Base-by-base conservation (phyloP, 2,113 vertebrate genomes). In the Telmatochromis sp. region DNA sequence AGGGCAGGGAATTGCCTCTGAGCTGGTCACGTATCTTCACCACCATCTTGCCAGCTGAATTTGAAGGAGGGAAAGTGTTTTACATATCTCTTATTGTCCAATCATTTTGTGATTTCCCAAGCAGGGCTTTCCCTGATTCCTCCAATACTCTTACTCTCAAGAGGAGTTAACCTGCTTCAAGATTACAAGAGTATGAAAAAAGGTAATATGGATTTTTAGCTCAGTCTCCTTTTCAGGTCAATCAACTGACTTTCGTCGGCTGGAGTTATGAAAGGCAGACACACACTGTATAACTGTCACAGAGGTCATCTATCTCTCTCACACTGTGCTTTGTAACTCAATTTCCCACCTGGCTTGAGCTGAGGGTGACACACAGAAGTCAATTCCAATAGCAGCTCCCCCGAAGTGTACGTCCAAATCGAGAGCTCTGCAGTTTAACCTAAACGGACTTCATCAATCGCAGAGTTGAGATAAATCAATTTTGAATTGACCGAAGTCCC, bases 381-480 rank as follows among this genome's bases (percentile, higher is more conserved):
- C 92, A 89, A 93, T 95, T 94, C 93, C 92, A 95, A 95, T 88
- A 93, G 82, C 37, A 85, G 82, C 88, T 89, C 92, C 68, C 73
- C 84, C 80, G 88, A 94, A 95, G 94, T 92, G 90, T 92, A 90
- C 79, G 90, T 93, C 93, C 88, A 95, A 51, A 91, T 93, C 79
- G 47, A 94, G 91, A 95, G 92, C 85, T 90, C 94, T 83, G 88
- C 85, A 93, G 94, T 95, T 95, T 94, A 95, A 95, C 91, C 85
- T 91, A 92, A 95, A 95, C 93, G 92, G 95, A 96, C 95, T 94
- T 94, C 92, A 95, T 96, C 94, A 96, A 96, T 95, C 81, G 92
- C 80, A 83, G 82, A 87, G 93, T 93, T 93, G 93, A 94, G 91
- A 87, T 94, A 94, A 96, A 96, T 96, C 95, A 95, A 95, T 95